Percentiles rank a stretch among this genome's conserved stretches.
Conservation (phyloP, 2,888 invertebrate species). For the Papilio elwesi region DNA sequence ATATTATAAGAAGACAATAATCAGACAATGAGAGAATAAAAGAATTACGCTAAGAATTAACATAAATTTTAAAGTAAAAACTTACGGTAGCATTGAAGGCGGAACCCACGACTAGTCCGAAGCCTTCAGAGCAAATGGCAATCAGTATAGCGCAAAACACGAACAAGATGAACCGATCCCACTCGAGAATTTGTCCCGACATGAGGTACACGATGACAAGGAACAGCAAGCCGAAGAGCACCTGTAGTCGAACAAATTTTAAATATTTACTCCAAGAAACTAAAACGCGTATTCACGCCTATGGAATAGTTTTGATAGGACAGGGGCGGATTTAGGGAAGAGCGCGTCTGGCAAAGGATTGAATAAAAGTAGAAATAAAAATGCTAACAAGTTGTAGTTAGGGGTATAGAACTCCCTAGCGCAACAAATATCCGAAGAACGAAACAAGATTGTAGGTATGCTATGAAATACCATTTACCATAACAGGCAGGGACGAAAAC, state of each 20-base stretch:
- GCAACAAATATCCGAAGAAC: too few species aligned
- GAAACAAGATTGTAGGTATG: too few species aligned
- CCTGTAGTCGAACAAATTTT: conserved; percentile 61
- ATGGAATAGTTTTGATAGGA: too few species aligned
- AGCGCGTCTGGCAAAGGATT: too few species aligned
- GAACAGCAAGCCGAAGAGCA: conserved; percentile 77
- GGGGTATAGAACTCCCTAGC: too few species aligned
- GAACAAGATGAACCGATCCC: conserved; percentile 85
- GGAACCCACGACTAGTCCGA: conserved; percentile 88
- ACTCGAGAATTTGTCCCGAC: conserved; percentile 88
- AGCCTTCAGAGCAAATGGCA: conserved; percentile 88
- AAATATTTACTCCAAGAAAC: neutral
- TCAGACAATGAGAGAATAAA: too few species aligned
- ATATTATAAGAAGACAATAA: too few species aligned
- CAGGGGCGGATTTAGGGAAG: too few species aligned
- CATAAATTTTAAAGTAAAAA: conserved; percentile 37
- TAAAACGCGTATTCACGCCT: too few species aligned
- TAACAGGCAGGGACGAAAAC: conserved; percentile 80
- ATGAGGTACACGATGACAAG: conserved; percentile 80
- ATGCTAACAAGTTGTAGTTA: too few species aligned
- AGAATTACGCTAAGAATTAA: too few species aligned
- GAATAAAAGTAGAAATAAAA: too few species aligned
- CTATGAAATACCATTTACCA: conserved; percentile 71
- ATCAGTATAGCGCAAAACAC: conserved; percentile 84
- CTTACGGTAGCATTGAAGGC: conserved; percentile 84